Conservation (phyloP, 2,113 vertebrate species). For the Fulmarus glacialis region DNA sequence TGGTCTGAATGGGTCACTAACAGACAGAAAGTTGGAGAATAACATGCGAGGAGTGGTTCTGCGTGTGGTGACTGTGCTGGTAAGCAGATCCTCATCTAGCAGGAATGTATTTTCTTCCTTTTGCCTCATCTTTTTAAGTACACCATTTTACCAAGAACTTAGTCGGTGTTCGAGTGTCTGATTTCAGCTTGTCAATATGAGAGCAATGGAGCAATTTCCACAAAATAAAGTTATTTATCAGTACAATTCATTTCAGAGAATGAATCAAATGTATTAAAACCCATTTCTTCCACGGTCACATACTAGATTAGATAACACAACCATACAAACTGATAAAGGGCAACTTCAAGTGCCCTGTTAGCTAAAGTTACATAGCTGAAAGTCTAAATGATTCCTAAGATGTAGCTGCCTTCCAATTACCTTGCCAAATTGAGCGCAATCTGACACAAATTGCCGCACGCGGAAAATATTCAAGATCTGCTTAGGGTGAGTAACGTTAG, state of each 20-base stretch:
- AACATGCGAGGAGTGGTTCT: constrained; percentile 97
- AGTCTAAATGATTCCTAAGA: not conserved
- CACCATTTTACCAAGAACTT: constrained; percentile 66
- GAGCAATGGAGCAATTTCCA: constrained; percentile 68
- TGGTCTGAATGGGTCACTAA: constrained; percentile 93
- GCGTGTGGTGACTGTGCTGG: constrained; percentile 94
- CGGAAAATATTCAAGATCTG: not conserved
- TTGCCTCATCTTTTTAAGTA: constrained; percentile 56
- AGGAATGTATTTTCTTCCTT: constrained; percentile 34
- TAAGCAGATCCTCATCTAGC: constrained; percentile 70
- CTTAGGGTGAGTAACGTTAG: not conserved
- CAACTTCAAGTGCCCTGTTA: not conserved
- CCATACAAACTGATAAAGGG: not conserved
- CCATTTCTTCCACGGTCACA: not conserved
- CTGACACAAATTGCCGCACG: not conserved
- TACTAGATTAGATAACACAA: not conserved
- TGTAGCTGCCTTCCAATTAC: not conserved
- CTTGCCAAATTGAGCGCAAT: not conserved
- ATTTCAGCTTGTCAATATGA: constrained; percentile 25
- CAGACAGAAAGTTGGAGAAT: constrained; percentile 96
- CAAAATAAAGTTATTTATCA: constrained; percentile 74
- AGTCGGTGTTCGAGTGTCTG: constrained; percentile 26
- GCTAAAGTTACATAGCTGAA: not conserved
- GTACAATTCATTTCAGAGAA: constrained; percentile 64
- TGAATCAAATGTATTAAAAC: not conserved